Evolutionary conservation across 2,797 vertebrate species (phyloP).

Genomic region (Ambastaia sidthimunki): DNA sequence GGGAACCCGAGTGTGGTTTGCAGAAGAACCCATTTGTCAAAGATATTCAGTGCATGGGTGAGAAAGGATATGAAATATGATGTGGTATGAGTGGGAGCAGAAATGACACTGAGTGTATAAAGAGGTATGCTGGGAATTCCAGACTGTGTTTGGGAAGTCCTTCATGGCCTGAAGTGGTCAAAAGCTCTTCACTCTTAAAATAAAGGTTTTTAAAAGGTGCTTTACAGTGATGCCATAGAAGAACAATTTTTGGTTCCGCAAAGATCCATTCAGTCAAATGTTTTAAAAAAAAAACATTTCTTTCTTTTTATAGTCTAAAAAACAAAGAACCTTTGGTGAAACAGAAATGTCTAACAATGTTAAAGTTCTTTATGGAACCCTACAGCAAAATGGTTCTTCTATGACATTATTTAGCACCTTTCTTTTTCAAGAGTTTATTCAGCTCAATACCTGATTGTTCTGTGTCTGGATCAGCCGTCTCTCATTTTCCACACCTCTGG

Average conservation of each 20-base stretch:
- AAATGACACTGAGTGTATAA: slow-evolving; percentile 23
- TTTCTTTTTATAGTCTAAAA: too few relatives aligned
- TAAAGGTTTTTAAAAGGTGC: too few relatives aligned
- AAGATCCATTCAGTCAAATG: too few relatives aligned
- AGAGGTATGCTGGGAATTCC: slow-evolving; percentile 46
- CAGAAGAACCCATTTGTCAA: slow-evolving; percentile 30
- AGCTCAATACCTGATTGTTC: neutral
- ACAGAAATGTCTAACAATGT: too few relatives aligned
- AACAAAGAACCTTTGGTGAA: too few relatives aligned
- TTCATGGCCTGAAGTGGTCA: neutral
- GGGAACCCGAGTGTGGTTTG: slow-evolving; percentile 10
- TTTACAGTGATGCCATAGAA: too few relatives aligned
- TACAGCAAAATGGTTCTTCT: too few relatives aligned
- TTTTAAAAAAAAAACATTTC: too few relatives aligned
- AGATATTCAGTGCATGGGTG: slow-evolving; percentile 20
- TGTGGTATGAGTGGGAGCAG: slow-evolving; percentile 6
- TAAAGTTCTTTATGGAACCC: too few relatives aligned
- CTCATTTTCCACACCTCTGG: neutral
- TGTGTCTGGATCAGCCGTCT: neutral
- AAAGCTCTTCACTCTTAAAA: neutral
- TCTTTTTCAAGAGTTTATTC: too few relatives aligned
- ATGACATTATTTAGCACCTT: too few relatives aligned
- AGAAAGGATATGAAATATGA: slow-evolving; percentile 13
- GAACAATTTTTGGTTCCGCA: too few relatives aligned
- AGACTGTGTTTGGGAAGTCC: slow-evolving; percentile 30